phyloP scores from a whole-genome alignment of 2,888 invertebrate species.

The Hyposoter dolosus region DNA sequence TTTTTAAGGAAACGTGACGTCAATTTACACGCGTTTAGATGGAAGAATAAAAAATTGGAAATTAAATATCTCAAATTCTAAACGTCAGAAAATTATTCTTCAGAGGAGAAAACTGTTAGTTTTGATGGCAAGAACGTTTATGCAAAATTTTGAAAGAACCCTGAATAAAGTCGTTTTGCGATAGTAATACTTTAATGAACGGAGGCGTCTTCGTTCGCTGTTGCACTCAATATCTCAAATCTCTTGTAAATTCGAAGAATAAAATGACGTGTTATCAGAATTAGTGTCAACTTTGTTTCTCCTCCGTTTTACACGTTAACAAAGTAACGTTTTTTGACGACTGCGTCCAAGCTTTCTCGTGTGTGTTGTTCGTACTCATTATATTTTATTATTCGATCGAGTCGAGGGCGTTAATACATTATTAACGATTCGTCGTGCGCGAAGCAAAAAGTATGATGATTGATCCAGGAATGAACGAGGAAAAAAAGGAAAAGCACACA shows the following conservation, averaged over 20 bases:
- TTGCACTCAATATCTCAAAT: slow-evolving; percentile 10
- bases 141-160: too few species aligned
- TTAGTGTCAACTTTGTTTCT: slow-evolving; percentile 14
- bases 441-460: slow-evolving; percentile 7
- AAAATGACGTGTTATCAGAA: background rate
- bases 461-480: slow-evolving; percentile 19
- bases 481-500: slow-evolving; percentile 31
- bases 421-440: slow-evolving; percentile 52
- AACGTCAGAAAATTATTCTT: too few species aligned
- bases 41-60: too few species aligned
- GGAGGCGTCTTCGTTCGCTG: slow-evolving; percentile 51
- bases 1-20: too few species aligned
- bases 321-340: background rate
- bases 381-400: slow-evolving; percentile 45
- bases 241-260: background rate
- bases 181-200: too few species aligned
- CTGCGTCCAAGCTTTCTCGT: background rate
- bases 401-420: slow-evolving; percentile 53
- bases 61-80: too few species aligned
- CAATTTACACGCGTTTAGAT: too few species aligned
- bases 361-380: slow-evolving; percentile 8
- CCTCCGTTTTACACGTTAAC: slow-evolving; percentile 1
- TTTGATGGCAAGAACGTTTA: too few species aligned
- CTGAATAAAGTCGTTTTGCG: too few species aligned
- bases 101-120: too few species aligned